Evolutionary conservation across 2,888 invertebrate species (phyloP), one percentile per base, ranked within the genome.

Genomic region (Acronicta alni): DNA sequence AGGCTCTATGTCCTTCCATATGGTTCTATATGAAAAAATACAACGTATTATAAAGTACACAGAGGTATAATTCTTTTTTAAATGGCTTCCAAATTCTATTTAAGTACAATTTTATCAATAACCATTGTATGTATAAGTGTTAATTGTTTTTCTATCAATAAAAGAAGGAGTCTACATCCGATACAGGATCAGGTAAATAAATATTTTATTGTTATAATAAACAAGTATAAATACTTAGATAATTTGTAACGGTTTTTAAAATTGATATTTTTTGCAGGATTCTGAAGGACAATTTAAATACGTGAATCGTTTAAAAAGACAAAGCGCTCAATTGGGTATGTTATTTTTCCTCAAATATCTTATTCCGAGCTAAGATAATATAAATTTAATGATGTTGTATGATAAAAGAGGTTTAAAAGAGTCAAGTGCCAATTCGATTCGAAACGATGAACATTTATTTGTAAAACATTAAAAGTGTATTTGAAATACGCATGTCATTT

Each of bases 281-380:
- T 17, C 12, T 23, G 4, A 30, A 23, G 32, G 30, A 26, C 43
- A 32, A 26, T 52, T 44, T 14, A 15, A 9, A 9, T 35, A 43
- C 14, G 14, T 47, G n/a, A 54, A 7, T 42, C 65, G 73, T 23
- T 65, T 62, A n/a, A 72, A 37, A 59, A 56, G 73, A 12, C 61
- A 72, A 35, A 65, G 14, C 52, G 17, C 55, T 39, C 32, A 17
- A 42, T 45, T 23, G 23, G 54, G 73, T 75, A 52, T 37, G 58
- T 67, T 44, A n/a, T n/a, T 45, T 32, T 17, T 23, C 12, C 35
- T 35, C 6, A n/a, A 35, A 35, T n/a, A 3, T 32, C 1, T 32
- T 30, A 10, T 12, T 12, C 12, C 2, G 30, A 30, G 30, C 4
- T 12, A 12, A 30, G 30, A 12, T 30, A 12, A 12, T 30, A 3